Percentiles rank a stretch among this genome's conserved stretches.
Conservation (phyloP, 1,140 invertebrate species). For the Heliconius melpomene region DNA sequence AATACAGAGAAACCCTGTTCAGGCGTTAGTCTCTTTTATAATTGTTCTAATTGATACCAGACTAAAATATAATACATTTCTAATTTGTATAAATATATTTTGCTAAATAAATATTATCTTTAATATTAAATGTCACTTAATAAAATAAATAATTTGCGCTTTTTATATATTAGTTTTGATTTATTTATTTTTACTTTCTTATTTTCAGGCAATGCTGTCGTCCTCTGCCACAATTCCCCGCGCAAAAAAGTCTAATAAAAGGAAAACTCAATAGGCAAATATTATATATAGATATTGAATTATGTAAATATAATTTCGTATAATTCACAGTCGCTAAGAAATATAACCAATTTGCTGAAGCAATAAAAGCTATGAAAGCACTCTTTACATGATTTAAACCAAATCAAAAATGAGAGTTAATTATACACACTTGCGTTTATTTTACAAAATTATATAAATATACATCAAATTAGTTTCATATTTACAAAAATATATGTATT, state of each 20-base stretch:
- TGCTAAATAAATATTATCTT: not conserved
- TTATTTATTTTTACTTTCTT: constrained; percentile 60
- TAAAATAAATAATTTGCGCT: constrained; percentile 47
- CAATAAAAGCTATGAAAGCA: constrained; percentile 5
- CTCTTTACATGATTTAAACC: not conserved
- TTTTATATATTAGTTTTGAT: constrained; percentile 61
- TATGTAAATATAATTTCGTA: constrained; percentile 30
- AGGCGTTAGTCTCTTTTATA: too few relatives aligned
- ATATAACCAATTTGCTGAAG: not conserved
- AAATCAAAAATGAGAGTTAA: not conserved
- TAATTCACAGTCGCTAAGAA: not conserved
- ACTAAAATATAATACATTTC: too few relatives aligned
- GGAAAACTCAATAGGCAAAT: constrained; percentile 75
- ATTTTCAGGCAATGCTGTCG: constrained; percentile 80
- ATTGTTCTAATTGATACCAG: too few relatives aligned
- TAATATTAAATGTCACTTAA: constrained; percentile 34
- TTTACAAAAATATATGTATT: constrained; percentile 2
- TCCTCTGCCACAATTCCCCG: constrained; percentile 79
- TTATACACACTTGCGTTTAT: constrained; percentile 5
- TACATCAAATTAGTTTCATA: not conserved
- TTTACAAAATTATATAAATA: not conserved
- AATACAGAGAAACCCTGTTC: too few relatives aligned
- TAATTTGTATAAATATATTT: too few relatives aligned
- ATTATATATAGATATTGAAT: constrained; percentile 38
- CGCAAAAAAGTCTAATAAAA: constrained; percentile 80